Evolutionary conservation across 2,113 vertebrate species (phyloP).

Genomic region (Myotis brandtii): DNA sequence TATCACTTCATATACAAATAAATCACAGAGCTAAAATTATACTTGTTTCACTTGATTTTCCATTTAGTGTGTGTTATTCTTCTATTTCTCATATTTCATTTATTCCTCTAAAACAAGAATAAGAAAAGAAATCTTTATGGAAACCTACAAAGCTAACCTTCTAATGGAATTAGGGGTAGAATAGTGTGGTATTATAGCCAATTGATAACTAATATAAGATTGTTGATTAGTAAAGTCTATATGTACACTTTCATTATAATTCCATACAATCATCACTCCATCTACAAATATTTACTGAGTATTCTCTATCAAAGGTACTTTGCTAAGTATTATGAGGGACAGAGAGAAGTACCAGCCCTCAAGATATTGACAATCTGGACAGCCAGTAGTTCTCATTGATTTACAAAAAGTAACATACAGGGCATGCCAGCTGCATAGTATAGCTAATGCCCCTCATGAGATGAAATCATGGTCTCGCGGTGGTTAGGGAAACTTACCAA

Average conservation of each 20-base stretch:
- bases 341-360: not conserved
- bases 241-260: constrained; percentile 19
- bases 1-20: constrained; percentile 8
- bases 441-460: not conserved
- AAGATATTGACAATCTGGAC: not conserved
- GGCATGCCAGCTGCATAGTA: not conserved
- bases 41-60: constrained; percentile 38
- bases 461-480: not conserved
- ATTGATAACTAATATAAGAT: not conserved
- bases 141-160: not conserved
- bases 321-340: not conserved
- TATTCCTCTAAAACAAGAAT: constrained; percentile 14
- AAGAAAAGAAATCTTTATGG: constrained; percentile 22
- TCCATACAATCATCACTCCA: not conserved
- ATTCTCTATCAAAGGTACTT: not conserved
- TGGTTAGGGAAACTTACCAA: not conserved
- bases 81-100: constrained; percentile 20
- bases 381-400: not conserved
- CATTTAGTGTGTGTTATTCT: not conserved
- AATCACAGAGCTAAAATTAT: constrained; percentile 23
- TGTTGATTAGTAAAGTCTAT: not conserved
- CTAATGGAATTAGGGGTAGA: not conserved
- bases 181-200: not conserved
- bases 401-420: not conserved
- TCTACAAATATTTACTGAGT: not conserved